A percentile compares a stretch with the other conserved stretches of the same genome.
Conservation (phyloP, 2,888 invertebrate species). For the Stenurella melanura region DNA sequence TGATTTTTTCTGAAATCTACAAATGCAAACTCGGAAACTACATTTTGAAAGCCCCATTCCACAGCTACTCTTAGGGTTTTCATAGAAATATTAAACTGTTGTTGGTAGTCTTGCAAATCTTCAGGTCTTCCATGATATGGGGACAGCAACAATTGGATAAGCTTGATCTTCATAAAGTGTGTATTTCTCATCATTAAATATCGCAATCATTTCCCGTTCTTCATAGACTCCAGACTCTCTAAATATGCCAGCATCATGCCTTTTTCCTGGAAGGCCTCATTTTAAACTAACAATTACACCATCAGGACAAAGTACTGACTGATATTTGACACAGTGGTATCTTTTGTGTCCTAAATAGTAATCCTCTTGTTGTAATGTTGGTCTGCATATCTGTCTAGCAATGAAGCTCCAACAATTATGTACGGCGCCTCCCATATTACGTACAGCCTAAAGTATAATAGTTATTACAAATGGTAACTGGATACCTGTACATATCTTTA, state of each 20-base stretch:
- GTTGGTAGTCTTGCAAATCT: neutral
- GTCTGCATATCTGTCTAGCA: neutral
- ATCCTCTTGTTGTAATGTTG: neutral
- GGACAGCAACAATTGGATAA: neutral
- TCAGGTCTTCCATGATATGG: neutral
- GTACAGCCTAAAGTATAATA: neutral
- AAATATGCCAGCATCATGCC: neutral
- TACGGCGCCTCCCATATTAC: neutral
- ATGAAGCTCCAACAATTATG: neutral
- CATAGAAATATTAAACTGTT: slow-evolving; percentile 31
- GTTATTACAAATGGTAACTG: neutral
- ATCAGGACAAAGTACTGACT: neutral
- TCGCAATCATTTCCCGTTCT: neutral
- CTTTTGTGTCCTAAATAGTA: neutral
- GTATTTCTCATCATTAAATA: neutral
- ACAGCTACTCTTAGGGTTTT: slow-evolving; percentile 25
- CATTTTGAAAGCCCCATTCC: slow-evolving; percentile 35
- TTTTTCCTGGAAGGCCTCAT: neutral
- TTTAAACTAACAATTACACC: neutral
- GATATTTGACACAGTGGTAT: neutral
- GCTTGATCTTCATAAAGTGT: neutral
- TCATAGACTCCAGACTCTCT: neutral
- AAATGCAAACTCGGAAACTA: slow-evolving; percentile 30
- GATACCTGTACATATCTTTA: neutral
- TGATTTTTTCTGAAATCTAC: slow-evolving; percentile 38